Base-by-base conservation (phyloP, 1,140 invertebrate genomes). In the Zaprionus gabonicus region DNA sequence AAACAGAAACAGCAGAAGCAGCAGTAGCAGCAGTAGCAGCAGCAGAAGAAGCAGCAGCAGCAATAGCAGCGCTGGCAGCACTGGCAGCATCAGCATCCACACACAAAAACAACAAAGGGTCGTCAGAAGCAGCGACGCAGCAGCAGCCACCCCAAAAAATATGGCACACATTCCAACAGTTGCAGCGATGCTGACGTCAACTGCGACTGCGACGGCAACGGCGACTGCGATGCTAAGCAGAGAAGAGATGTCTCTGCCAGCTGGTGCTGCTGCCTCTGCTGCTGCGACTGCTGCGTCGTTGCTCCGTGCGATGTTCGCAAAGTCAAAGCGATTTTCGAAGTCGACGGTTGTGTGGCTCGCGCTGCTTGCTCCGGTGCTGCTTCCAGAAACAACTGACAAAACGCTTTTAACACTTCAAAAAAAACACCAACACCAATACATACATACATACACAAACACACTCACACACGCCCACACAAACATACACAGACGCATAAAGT, bases 271-370 rank as follows among this genome's bases (percentile, higher is more conserved):
- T 41, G 64, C 77, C 31, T 23, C 68, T 44, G 68, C 76, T 44
- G 68, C 76, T 73, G 70, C 72, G 82, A 75, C 44, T 65, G 46
- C 28, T 34, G 23, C 25, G 41, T 46, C 51, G 36, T 49, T 70
- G 38, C 41, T 28, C 38, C 20, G 60, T 23, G 67, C 38, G 44
- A 51, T 77, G 78, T 63, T 67, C 56, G 77, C 81, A 91, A 86
- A 87, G 78, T 90, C 82, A 91, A 85, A 91, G 91, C 90, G 90
- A 91, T 79, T 86, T 90, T 91, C 90, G 85, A 91, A 81, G 90
- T 90, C 82, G 85, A 91, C 90, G 90, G 90, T 91, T 91, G 90
- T 91, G 73, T 81, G 67, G 71, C 70, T 73, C 73, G 75, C 75
- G 75, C 64, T 77, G 76, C 78, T 83, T 80, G 81, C 74, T 71